Evolutionary conservation across 1,140 invertebrate genomes (phyloP), one percentile per base, ranked within the genome.

Genomic region (Drosophila athabasca): DNA sequence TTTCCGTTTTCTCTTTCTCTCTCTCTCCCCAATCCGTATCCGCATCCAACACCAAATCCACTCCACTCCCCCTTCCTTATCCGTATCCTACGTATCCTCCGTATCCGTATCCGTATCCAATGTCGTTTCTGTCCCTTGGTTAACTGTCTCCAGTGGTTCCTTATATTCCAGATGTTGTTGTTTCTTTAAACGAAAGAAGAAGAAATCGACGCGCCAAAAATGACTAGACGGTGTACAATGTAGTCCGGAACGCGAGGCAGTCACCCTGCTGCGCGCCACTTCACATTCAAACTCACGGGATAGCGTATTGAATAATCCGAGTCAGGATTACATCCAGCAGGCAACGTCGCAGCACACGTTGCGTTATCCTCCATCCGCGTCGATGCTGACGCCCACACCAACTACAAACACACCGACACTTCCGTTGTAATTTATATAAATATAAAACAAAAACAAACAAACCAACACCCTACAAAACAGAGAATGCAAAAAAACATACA

Each of bases 141-240:
- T 90, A 90, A 88, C 76, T 82, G 81, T 89, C 69, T 90, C 58
- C 67, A 82, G 84, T 90, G 81, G 87, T 85, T 87, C 82, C 82
- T 87, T 87, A 87, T 87, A 87, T 87, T 95, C 92, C 95, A 98
- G 97, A 94, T 97, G 97, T 94, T 98, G 97, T 94, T 98, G 97
- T 93, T 98, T 98, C 95, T 98, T 98, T 95, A 97, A 97, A 93
- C 95, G 97, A 92, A 97, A 97, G 95, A 98, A 98, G 96, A 98
- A 98, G 95, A 98, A 98, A 94, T 94, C 91, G 76, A 90, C 91
- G 67, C 91, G 91, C 76, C 91, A 92, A 88, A 92, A 92, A 92
- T 92, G 91, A 92, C 91, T 92, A 92, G 91, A 92, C 78, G 91
- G 90, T 91, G 91, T 92, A 76, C 91, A 92, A 91, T 91, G 91